Percentiles rank a stretch among this genome's conserved stretches.
Evolutionary conservation across 2,888 invertebrate genomes (phyloP).

Genomic region (Rotaria macrura): DNA sequence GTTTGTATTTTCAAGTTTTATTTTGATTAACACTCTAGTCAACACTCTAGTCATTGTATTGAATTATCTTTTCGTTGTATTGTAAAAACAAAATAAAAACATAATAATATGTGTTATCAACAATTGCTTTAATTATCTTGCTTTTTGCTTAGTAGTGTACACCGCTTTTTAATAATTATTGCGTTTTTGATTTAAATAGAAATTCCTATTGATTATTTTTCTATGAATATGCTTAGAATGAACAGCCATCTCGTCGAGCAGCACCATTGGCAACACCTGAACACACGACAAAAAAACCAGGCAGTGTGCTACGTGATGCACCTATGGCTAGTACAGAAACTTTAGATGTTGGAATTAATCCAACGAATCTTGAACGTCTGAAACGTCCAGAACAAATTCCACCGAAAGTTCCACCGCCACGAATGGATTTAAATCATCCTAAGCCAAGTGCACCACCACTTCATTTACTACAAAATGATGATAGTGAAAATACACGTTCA

Average conservation of each 20-base stretch:
- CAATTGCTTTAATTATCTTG: neutral
- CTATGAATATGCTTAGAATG: neutral
- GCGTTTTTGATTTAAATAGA: neutral
- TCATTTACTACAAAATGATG: neutral
- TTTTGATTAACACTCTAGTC: neutral
- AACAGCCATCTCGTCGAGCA: neutral
- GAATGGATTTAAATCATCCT: neutral
- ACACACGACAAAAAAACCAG: neutral
- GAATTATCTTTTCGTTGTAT: neutral
- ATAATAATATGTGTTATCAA: too few species aligned
- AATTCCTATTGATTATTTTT: neutral
- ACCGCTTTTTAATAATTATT: neutral
- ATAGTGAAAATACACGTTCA: neutral
- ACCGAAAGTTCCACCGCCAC: neutral
- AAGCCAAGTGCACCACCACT: neutral
- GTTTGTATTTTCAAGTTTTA: too few species aligned
- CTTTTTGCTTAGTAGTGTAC: neutral
- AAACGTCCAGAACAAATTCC: neutral
- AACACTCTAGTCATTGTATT: neutral
- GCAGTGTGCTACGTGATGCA: neutral
- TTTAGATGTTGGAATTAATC: neutral
- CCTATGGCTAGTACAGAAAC: constrained; percentile 19
- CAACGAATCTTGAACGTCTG: neutral
- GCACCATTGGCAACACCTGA: neutral
- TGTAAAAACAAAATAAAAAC: neutral